Conservation (phyloP, 2,888 invertebrate genomes). For the Ichneumoninae sp. region DNA sequence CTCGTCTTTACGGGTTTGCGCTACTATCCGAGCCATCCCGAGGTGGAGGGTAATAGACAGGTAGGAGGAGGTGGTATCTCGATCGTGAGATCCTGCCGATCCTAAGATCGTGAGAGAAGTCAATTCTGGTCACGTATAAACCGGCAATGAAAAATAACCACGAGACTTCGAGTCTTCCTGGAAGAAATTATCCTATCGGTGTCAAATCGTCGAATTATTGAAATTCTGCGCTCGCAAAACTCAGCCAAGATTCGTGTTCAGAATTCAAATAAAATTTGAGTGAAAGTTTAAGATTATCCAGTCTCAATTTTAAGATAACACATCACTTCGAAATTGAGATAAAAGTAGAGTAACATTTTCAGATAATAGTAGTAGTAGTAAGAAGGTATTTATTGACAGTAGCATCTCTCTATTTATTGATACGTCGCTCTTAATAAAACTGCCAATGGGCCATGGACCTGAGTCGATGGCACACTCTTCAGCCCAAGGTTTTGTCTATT, state of each 20-base stretch:
- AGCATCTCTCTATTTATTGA: no score
- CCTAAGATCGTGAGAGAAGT: constrained; percentile 40
- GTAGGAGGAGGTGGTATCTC: constrained; percentile 6
- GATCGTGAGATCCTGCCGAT: constrained; percentile 54
- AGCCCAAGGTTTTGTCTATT: no score
- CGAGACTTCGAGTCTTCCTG: not conserved
- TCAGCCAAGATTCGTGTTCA: not conserved
- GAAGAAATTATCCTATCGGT: not conserved
- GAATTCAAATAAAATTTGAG: not conserved
- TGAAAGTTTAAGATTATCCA: not conserved
- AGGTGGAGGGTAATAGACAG: constrained; percentile 34
- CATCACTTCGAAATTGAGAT: not conserved
- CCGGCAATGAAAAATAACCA: constrained; percentile 22
- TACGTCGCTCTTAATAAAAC: no score
- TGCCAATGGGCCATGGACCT: no score
- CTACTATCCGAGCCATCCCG: constrained; percentile 11
- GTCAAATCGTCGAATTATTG: not conserved
- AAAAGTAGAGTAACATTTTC: not conserved
- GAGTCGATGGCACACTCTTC: no score
- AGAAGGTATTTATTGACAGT: no score
- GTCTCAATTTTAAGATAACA: not conserved
- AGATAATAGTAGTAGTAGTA: not conserved
- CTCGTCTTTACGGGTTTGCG: constrained; percentile 49
- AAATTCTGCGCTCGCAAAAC: not conserved
- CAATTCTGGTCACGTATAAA: constrained; percentile 40